Evolutionary conservation across 2,888 invertebrate species (phyloP).

Genomic region (Halictus quadricinctus): DNA sequence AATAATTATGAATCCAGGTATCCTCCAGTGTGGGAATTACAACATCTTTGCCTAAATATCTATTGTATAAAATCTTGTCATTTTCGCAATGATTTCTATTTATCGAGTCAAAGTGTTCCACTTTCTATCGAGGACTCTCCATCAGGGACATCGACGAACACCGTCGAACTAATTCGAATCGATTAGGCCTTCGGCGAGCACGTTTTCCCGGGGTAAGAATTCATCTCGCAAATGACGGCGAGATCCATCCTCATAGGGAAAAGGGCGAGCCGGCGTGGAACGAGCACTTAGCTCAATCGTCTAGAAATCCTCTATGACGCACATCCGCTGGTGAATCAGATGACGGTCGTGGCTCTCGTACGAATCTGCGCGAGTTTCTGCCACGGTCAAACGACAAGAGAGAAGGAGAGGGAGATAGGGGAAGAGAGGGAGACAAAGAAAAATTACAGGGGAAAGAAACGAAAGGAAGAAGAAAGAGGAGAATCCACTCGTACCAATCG

Average conservation of each 20-base stretch:
- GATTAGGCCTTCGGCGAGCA: neutral
- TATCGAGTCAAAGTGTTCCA: neutral
- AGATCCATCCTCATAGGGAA: slow-evolving; percentile 61
- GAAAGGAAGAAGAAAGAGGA: slow-evolving; percentile 48
- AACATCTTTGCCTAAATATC: neutral
- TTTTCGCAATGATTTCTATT: neutral
- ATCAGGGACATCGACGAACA: neutral
- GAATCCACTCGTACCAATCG: slow-evolving; percentile 76
- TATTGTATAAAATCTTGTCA: neutral
- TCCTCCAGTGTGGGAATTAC: no score
- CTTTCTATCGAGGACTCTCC: neutral
- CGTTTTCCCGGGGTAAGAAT: slow-evolving; percentile 15
- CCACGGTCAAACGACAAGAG: slow-evolving; percentile 56
- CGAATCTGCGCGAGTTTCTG: slow-evolving; percentile 69
- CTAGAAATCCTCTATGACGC: slow-evolving; percentile 81
- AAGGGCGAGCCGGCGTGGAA: slow-evolving; percentile 62
- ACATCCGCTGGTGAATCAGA: slow-evolving; percentile 79
- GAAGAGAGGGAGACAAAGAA: slow-evolving; percentile 54
- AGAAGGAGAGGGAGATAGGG: slow-evolving; percentile 49
- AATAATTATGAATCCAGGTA: no score
- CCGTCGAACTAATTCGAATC: neutral
- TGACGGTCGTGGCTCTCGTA: slow-evolving; percentile 76
- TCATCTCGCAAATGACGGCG: slow-evolving; percentile 57
- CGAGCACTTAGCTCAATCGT: slow-evolving; percentile 77
- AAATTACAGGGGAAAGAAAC: slow-evolving; percentile 44